Evolutionary conservation across 2,888 invertebrate genomes (phyloP), one percentile per base, ranked within the genome.

Genomic region (Cactoblastis cactorum): DNA sequence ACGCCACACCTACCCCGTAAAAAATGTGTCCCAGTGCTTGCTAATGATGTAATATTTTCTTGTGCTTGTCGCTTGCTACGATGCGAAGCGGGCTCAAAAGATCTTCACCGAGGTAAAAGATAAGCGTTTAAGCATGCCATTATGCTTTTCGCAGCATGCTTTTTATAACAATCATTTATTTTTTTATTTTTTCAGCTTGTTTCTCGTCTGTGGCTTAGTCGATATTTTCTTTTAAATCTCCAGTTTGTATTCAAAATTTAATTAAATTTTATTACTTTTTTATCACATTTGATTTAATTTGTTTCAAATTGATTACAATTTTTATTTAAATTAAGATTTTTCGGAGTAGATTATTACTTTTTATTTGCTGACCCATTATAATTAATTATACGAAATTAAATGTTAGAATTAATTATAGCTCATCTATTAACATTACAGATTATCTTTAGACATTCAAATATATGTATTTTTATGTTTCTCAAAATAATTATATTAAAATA

Each of bases 71-170:
- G 85, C 86, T 87, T 85, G 67, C 83, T 80, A 54, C 73, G 63
- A 66, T 62, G 63, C 65, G 74, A 83, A 89, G 89, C 75, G 89
- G 87, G 74, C 85, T 89, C 83, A 88, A 87, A 84, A 72, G 87
- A 69, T 84, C 85, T 52, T 80, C 81, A 56, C 74, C 83, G 75
- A 89, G 89, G 89, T 89, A 89, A 85, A 43, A 67, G 59, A 50
- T 50, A 61, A 53, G 58, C 56, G 52, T 67, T 55, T 67, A 62
- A 63, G 71, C 70, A 71, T 69, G 65, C 45, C 52, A n/a, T 56
- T 55, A 51, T 53, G 59, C 59, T 19, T 28, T 11, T 56, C 54
- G 53, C 56, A 53, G 62, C 58, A 61, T 61, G 61, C 37, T 62
- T 63, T 19, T 49, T 37, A 32, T 45, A 34, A 33, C 33, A 33